A percentile compares a stretch with the other conserved stretches of the same genome.
Conservation (phyloP, 2,797 vertebrate genomes). For the Danio jaintianensis region DNA sequence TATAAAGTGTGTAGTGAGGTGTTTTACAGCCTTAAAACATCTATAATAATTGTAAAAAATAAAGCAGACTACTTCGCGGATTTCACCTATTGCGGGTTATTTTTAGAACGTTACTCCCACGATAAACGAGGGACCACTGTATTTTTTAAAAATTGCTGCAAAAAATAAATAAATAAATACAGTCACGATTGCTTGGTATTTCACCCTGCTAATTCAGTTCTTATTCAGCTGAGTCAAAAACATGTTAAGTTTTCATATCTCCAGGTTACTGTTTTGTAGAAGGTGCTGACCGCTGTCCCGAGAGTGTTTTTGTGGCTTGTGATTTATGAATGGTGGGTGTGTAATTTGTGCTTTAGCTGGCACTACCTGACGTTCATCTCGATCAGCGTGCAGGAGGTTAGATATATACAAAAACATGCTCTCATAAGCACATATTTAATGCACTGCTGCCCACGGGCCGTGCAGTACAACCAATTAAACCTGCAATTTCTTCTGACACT, state of each 20-base stretch:
- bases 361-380: neutral
- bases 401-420: neutral
- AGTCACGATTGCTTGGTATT: neutral
- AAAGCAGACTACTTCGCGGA: too few species aligned
- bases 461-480: conserved; percentile 27
- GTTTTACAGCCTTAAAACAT: too few species aligned
- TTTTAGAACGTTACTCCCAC: too few species aligned
- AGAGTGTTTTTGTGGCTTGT: neutral
- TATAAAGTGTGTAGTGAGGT: too few species aligned
- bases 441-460: neutral
- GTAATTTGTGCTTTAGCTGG: neutral
- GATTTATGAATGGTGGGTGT: neutral
- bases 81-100: too few species aligned
- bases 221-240: neutral
- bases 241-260: neutral
- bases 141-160: too few species aligned
- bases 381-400: neutral
- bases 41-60: too few species aligned
- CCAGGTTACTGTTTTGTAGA: neutral
- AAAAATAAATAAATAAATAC: too few species aligned
- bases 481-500: conserved; percentile 14
- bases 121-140: too few species aligned
- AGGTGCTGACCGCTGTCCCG: neutral
- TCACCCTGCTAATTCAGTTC: neutral
- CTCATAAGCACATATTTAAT: conserved; percentile 6